phyloP scores from a whole-genome alignment of 2,797 vertebrate genomes.

The Acanthopagrus latus region DNA sequence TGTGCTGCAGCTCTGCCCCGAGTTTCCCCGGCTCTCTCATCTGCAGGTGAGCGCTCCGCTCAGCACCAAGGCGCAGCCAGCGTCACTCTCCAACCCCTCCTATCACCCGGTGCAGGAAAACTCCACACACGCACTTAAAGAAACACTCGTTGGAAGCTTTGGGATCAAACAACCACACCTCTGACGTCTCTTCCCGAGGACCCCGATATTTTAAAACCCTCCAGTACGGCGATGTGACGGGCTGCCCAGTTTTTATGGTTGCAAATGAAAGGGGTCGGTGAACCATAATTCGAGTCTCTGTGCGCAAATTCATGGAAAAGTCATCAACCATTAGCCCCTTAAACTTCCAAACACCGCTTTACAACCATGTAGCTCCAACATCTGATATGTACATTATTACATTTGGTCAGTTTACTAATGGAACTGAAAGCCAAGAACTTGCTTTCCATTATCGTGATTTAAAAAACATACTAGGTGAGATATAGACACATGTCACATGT shows the following conservation, averaged over 20 bases:
- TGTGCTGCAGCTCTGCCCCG: conserved; percentile 77
- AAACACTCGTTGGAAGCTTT: conserved; percentile 70
- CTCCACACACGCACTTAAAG: conserved; percentile 87
- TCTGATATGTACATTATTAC: conserved; percentile 3
- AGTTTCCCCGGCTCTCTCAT: conserved; percentile 84
- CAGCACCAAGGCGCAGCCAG: conserved; percentile 86
- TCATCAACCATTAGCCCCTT: conserved; percentile 22
- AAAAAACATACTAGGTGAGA: no score
- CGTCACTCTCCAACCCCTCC: conserved; percentile 86
- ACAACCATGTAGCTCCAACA: conserved; percentile 15
- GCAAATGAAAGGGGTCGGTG: conserved; percentile 12
- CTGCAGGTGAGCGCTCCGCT: conserved; percentile 92
- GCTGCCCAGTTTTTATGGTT: conserved; percentile 31
- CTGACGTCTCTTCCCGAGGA: conserved; percentile 35
- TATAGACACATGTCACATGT: neutral
- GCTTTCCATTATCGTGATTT: neutral
- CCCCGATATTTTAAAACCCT: conserved; percentile 11
- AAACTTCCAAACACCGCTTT: conserved; percentile 37
- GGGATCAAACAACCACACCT: conserved; percentile 31
- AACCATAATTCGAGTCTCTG: neutral
- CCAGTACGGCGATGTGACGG: neutral
- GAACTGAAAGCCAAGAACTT: neutral
- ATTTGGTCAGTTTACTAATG: neutral
- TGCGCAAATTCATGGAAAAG: conserved; percentile 32
- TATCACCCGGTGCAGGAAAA: conserved; percentile 79